phyloP scores from a whole-genome alignment of 1,140 invertebrate species.

The Aphidius gifuensis region DNA sequence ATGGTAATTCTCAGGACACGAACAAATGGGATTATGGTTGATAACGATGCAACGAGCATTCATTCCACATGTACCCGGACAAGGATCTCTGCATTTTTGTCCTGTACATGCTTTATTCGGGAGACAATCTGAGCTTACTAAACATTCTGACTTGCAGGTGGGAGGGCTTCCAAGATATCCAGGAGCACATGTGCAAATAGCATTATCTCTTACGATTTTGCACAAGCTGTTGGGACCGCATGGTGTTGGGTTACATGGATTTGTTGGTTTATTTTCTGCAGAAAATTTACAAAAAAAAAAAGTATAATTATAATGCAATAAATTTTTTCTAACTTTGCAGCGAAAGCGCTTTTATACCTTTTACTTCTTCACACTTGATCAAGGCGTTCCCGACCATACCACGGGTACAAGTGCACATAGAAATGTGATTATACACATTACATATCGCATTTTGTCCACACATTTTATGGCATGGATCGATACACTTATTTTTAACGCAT shows the following conservation, averaged over 20 bases:
- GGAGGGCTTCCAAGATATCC: constrained; percentile 57
- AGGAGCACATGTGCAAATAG: constrained; percentile 55
- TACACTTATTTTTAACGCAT: constrained; percentile 68
- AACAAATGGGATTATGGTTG: constrained; percentile 58
- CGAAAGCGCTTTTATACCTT: not conserved
- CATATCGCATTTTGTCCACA: constrained; percentile 74
- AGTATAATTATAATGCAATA: no score
- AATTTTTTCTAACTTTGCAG: no score
- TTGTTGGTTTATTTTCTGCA: constrained; percentile 15
- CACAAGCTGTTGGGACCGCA: constrained; percentile 61
- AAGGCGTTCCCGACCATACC: constrained; percentile 74
- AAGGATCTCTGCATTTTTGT: constrained; percentile 59
- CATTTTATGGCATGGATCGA: constrained; percentile 68
- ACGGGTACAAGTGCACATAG: constrained; percentile 68
- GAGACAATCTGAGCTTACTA: constrained; percentile 59
- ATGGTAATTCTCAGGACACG: constrained; percentile 57
- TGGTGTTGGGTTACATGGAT: constrained; percentile 59
- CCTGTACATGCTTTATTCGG: constrained; percentile 56
- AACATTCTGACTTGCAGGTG: constrained; percentile 60
- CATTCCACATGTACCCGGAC: constrained; percentile 59
- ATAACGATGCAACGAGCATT: constrained; percentile 60
- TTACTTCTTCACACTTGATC: constrained; percentile 53
- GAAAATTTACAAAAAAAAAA: not conserved
- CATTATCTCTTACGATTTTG: constrained; percentile 47
- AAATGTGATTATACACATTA: constrained; percentile 70